Percentiles rank a stretch among this genome's conserved stretches.
Conservation (phyloP, 1,140 invertebrate genomes). For the Theocolax elegans region DNA sequence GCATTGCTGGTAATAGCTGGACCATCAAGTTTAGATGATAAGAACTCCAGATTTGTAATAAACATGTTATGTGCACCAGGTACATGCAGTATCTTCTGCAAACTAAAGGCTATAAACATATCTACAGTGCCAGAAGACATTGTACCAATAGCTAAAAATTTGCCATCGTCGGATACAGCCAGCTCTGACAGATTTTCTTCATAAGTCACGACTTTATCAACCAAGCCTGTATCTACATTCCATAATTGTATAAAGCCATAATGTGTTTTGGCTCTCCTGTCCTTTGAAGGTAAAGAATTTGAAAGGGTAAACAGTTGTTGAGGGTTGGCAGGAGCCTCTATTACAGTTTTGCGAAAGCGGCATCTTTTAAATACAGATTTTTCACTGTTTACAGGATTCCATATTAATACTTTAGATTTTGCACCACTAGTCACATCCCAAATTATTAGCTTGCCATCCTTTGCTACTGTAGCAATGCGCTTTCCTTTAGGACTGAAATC, state of each 20-base stretch:
- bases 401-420: slow-evolving; percentile 77
- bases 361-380: slow-evolving; percentile 89
- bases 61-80: slow-evolving; percentile 91
- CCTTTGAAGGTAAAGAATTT: slow-evolving; percentile 83
- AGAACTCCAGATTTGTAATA: slow-evolving; percentile 91
- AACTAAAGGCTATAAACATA: slow-evolving; percentile 91
- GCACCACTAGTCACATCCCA: slow-evolving; percentile 79
- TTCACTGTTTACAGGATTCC: slow-evolving; percentile 75
- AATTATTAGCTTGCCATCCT: slow-evolving; percentile 84
- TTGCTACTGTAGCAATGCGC: slow-evolving; percentile 84
- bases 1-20: slow-evolving; percentile 77
- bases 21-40: slow-evolving; percentile 76
- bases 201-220: slow-evolving; percentile 70
- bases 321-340: not conserved
- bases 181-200: slow-evolving; percentile 85
- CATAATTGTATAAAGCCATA: slow-evolving; percentile 77
- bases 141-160: slow-evolving; percentile 90
- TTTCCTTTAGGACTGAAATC: slow-evolving; percentile 86
- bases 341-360: slow-evolving; percentile 70
- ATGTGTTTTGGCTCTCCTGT: slow-evolving; percentile 64
- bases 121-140: slow-evolving; percentile 92
- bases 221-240: slow-evolving; percentile 71
- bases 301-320: slow-evolving; percentile 82
- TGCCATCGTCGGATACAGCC: slow-evolving; percentile 89
- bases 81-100: slow-evolving; percentile 87